Evolutionary conservation across 2,888 invertebrate species (phyloP).

Genomic region (Cantharis nigra): DNA sequence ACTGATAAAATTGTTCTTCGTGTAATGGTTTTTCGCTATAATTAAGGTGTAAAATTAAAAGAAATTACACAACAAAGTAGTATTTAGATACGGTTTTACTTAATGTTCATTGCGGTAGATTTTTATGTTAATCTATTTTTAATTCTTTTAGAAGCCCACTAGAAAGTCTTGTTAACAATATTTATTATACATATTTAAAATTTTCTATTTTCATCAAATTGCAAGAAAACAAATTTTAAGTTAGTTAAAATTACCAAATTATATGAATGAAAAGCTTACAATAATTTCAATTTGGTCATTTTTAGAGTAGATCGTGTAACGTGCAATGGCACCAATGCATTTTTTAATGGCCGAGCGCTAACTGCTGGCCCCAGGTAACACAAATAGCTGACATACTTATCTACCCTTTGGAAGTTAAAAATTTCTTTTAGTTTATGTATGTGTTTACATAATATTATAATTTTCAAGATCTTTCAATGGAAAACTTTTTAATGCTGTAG

Average conservation of each 20-base stretch:
- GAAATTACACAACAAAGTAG: neutral
- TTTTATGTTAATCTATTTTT: neutral
- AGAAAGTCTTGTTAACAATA: neutral
- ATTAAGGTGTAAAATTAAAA: neutral
- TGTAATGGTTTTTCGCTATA: neutral
- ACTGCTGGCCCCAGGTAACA: too few relatives aligned
- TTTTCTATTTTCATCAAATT: neutral
- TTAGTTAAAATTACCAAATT: too few relatives aligned
- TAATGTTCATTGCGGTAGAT: neutral
- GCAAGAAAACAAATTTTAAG: neutral
- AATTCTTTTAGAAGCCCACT: neutral
- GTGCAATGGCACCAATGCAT: too few relatives aligned
- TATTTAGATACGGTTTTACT: neutral
- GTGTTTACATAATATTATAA: neutral
- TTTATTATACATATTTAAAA: neutral
- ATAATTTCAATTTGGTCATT: neutral
- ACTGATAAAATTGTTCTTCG: neutral
- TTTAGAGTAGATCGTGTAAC: neutral
- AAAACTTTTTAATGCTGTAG: neutral
- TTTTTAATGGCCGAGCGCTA: too few relatives aligned
- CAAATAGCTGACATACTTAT: too few relatives aligned
- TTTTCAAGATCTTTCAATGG: neutral
- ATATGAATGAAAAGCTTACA: too few relatives aligned
- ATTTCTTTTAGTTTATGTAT: neutral
- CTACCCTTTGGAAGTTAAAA: too few relatives aligned